Conservation (phyloP, 2,113 vertebrate species). For the Sinocyclocheilus maitianheensis region DNA sequence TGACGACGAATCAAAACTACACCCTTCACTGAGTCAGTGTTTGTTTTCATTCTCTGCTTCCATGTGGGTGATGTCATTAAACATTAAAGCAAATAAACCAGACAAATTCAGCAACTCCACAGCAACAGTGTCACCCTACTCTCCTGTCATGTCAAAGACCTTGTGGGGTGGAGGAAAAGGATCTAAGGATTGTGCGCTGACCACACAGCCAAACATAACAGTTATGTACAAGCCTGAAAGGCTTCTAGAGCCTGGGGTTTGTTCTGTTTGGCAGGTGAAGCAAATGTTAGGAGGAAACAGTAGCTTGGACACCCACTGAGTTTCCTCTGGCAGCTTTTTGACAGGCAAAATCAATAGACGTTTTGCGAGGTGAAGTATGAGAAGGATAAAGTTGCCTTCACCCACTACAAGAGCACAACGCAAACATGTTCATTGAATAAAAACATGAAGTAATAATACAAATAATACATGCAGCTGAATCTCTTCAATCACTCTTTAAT, state of each 20-base stretch:
- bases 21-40: conserved; percentile 4
- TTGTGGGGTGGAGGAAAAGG: neutral
- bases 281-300: conserved; percentile 37
- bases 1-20: conserved; percentile 1
- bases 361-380: neutral
- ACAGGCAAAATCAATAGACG: conserved; percentile 19
- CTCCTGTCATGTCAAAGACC: conserved; percentile 3
- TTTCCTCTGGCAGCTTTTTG: conserved; percentile 54
- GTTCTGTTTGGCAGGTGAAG: conserved; percentile 53
- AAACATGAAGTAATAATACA: neutral
- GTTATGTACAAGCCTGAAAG: conserved; percentile 1
- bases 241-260: conserved; percentile 49
- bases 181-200: conserved; percentile 27
- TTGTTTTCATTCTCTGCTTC: neutral
- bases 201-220: conserved; percentile 62
- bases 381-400: neutral
- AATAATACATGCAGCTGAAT: neutral
- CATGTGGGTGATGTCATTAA: neutral
- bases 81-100: conserved; percentile 35
- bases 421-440: neutral
- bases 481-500: neutral
- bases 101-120: neutral
- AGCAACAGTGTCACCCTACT: neutral
- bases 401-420: neutral
- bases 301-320: conserved; percentile 58